Base-by-base conservation (phyloP, 2,888 invertebrate genomes). In the Anthrax anthrax region DNA sequence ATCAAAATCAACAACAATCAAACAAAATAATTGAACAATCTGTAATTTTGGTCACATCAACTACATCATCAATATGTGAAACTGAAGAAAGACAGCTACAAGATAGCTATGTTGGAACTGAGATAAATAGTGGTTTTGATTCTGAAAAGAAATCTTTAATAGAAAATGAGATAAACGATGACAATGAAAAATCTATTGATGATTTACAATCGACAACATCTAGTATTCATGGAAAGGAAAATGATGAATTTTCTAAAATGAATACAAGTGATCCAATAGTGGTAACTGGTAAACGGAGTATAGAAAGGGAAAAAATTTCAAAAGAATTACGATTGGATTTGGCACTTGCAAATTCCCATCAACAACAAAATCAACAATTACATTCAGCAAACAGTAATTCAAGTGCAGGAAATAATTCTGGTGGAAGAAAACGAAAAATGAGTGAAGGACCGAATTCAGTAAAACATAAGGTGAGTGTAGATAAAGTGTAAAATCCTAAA, bases 391-490 rank as follows among this genome's bases (percentile, higher is more conserved):
- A 36, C 12, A 12, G 12, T 2, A 32, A 32, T 32, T 10, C 3
- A 9, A 32, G 12, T 32, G 29, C 10, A 10, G 29, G 29, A 3
- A 50, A 54, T 5, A 55, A 54, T n/a, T 55, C 56, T 43, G 57
- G 57, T 36, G 56, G 61, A 42, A 57, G 67, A 49, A 67, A 67
- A 51, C 60, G 68, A 39, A 64, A 65, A 58, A 58, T 60, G 48
- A 68, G 67, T 53, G 67, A 65, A 59, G 66, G 64, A 54, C 62
- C 59, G 48, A 64, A 61, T 54, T 64, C 65, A 37, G 60, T 60
- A 47, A 68, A 68, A 54, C 61, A 59, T 53, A 67, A 68, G 61
- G 67, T 68, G 53, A 50, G 52, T 62, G 23, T 58, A 54, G 17
- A 50, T 32, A 37, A 76, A 77, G 4, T 23, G 23, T 23, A 23